Evolutionary conservation across 2,113 vertebrate species (phyloP).

Genomic region (Macaca fascicularis): DNA sequence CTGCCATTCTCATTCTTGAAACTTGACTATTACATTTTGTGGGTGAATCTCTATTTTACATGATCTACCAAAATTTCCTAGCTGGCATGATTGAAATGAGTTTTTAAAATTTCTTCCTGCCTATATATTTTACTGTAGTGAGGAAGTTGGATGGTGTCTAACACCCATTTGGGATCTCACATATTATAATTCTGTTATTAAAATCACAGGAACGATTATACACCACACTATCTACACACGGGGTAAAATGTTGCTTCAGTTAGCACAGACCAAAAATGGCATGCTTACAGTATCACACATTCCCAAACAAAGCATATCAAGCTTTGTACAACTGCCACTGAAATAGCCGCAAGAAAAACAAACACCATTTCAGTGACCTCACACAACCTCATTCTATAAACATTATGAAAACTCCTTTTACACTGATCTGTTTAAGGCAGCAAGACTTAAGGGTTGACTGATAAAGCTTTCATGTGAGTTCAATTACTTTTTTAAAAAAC

Average conservation of each 20-base stretch:
- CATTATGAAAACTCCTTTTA: slow-evolving; percentile 41
- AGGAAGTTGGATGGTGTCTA: background rate
- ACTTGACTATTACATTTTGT: background rate
- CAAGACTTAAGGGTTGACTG: slow-evolving; percentile 46
- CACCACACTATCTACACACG: background rate
- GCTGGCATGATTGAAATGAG: background rate
- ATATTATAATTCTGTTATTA: background rate
- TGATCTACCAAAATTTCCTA: background rate
- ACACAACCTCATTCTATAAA: slow-evolving; percentile 58
- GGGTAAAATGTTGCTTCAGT: background rate
- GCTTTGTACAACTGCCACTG: background rate
- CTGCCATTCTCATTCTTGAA: background rate
- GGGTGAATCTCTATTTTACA: background rate
- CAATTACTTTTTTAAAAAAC: background rate
- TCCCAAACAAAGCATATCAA: background rate
- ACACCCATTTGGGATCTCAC: background rate
- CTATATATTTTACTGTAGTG: background rate
- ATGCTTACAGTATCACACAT: background rate
- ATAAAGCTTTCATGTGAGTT: slow-evolving; percentile 7
- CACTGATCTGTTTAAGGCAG: slow-evolving; percentile 3
- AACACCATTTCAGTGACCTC: background rate
- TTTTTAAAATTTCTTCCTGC: background rate
- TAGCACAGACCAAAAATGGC: background rate
- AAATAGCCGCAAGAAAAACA: slow-evolving; percentile 16
- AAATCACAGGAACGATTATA: background rate